Evolutionary conservation across 2,888 invertebrate genomes (phyloP), one percentile per base, ranked within the genome.

Genomic region (Mythimna albipuncta): DNA sequence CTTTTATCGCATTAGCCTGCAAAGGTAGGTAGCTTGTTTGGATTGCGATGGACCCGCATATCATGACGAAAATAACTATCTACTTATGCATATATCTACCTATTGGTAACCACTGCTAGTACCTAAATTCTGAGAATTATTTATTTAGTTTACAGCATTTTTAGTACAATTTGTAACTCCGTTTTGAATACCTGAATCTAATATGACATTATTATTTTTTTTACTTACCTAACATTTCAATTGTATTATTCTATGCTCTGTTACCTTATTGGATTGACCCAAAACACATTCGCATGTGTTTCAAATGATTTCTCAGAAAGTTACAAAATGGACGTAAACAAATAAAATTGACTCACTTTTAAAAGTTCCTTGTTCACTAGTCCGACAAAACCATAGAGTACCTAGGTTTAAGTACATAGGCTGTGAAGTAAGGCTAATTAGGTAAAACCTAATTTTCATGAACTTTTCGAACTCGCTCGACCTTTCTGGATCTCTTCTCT

Each of bases 21-120:
- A 19, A 7, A 21, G 35, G 6, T n/a, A 21, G 35, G 6, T n/a
- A 66, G 6, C 6, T 57, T 21, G 35, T 21, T 13, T 13, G 21
- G 9, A 21, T 57, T 21, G 47, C 6, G 6, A 7, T 5, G 9
- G n/a, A 47, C 32, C 38, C 44, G 44, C n/a, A n/a, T 59, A 32
- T 41, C 9, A 21, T 73, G 26, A 62, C 41, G 59, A 61, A 52
- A 72, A 70, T 47, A 57, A 19, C 13, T 19, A 16, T 38, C 38
- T 13, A n/a, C n/a, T n/a, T n/a, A n/a, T n/a, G n/a, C n/a, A 50
- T 13, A 32, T 35, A 32, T 6, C 13, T 32, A 32, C 10, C 38
- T 59, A 26, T 9, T n/a, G 16, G 52, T 21, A 44, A 44, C 6
- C 4, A 44, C 2, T 16, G 21, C 71, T n/a, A 26, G 35, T 38